A percentile compares a stretch with the other conserved stretches of the same genome.
Evolutionary conservation across 2,888 invertebrate species (phyloP).

Genomic region (Drosophila rubida): DNA sequence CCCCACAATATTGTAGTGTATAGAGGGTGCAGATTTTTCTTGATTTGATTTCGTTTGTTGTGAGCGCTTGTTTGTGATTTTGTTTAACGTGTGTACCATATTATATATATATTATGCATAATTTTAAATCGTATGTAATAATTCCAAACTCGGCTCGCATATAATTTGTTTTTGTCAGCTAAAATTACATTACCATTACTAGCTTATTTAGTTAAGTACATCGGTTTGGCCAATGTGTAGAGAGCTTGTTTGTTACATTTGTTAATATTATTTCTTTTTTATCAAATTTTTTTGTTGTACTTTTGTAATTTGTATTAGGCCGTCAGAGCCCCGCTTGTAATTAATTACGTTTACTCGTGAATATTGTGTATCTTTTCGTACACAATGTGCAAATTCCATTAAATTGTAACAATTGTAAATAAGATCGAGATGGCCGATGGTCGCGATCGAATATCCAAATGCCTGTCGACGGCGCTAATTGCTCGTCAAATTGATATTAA

Average conservation of each 20-base stretch:
- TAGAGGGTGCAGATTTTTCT: slow-evolving; percentile 11
- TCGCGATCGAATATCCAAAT: slow-evolving; percentile 21
- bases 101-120: slow-evolving; percentile 32
- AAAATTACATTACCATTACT: slow-evolving; percentile 36
- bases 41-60: slow-evolving; percentile 31
- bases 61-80: slow-evolving; percentile 61
- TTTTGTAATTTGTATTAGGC: slow-evolving; percentile 66
- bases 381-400: slow-evolving; percentile 50
- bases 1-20: slow-evolving; percentile 39
- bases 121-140: slow-evolving; percentile 39
- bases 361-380: slow-evolving; percentile 36
- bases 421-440: slow-evolving; percentile 28
- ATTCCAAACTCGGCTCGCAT: slow-evolving; percentile 44
- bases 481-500: slow-evolving; percentile 69
- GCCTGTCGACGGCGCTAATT: slow-evolving; percentile 17
- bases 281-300: slow-evolving; percentile 47
- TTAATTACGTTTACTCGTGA: slow-evolving; percentile 41
- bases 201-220: slow-evolving; percentile 40
- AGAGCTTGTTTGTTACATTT: slow-evolving; percentile 54
- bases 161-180: slow-evolving; percentile 51
- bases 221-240: slow-evolving; percentile 38
- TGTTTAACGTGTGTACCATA: slow-evolving; percentile 57
- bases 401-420: slow-evolving; percentile 58
- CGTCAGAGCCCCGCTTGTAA: slow-evolving; percentile 55
- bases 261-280: slow-evolving; percentile 21